Conservation (phyloP, 2,888 invertebrate genomes). For the Catotricha subobsoleta region DNA sequence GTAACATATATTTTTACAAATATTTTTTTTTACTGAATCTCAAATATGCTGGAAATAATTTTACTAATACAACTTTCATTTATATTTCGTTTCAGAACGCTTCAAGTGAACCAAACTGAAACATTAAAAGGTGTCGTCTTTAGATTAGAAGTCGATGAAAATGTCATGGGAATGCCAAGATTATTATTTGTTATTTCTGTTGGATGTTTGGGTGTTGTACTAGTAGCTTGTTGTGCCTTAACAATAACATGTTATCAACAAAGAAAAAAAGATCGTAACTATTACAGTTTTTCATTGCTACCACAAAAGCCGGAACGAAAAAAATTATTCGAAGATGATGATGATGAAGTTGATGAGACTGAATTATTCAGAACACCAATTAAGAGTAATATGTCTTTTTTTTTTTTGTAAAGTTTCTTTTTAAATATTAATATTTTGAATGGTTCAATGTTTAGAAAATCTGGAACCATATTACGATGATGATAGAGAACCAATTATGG, state of each 20-base stretch:
- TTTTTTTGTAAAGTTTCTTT: not conserved
- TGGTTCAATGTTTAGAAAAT: conserved; percentile 15
- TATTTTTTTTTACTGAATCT: not conserved
- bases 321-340: conserved; percentile 24
- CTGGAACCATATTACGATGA: conserved; percentile 51
- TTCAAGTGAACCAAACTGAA: not conserved
- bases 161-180: conserved; percentile 56
- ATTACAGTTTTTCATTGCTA: conserved; percentile 27
- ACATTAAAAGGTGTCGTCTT: conserved; percentile 42
- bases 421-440: too few relatives aligned
- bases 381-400: conserved; percentile 18
- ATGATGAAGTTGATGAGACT: conserved; percentile 21
- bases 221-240: conserved; percentile 19
- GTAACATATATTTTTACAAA: not conserved
- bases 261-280: conserved; percentile 20
- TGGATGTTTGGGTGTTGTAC: conserved; percentile 32
- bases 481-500: conserved; percentile 40
- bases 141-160: conserved; percentile 45
- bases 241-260: conserved; percentile 22
- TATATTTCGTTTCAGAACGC: not conserved
- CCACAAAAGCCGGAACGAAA: conserved; percentile 20
- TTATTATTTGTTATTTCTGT: conserved; percentile 55
- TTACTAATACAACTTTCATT: not conserved
- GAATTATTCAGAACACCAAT: conserved; percentile 27
- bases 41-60: conserved; percentile 15